phyloP scores from a whole-genome alignment of 2,888 invertebrate species.

The Cephus nigrinus region DNA sequence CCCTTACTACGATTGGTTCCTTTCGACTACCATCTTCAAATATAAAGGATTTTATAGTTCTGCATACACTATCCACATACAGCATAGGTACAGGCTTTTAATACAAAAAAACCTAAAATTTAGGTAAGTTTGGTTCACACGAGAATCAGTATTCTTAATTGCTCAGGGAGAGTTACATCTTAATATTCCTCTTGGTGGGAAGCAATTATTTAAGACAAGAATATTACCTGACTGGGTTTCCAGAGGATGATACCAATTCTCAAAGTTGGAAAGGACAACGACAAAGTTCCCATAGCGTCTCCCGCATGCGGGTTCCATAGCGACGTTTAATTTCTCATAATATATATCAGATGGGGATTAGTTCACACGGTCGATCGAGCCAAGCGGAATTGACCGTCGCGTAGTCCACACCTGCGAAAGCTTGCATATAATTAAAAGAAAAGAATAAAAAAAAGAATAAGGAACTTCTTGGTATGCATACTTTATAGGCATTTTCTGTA shows the following conservation, averaged over 20 bases:
- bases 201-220: not conserved
- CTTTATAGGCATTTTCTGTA: conserved; percentile 29
- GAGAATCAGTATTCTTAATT: not conserved
- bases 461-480: conserved; percentile 38
- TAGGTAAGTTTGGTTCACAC: not conserved
- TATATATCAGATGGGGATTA: conserved; percentile 15
- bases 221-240: not conserved
- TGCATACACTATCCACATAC: not conserved
- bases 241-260: not conserved
- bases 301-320: conserved; percentile 26
- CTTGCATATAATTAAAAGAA: conserved; percentile 44
- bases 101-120: not conserved
- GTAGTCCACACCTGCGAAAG: conserved; percentile 46
- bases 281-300: not conserved
- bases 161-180: not conserved
- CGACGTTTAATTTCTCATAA: conserved; percentile 12
- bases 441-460: not conserved
- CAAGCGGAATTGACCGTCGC: conserved; percentile 21
- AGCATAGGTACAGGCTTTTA: not conserved
- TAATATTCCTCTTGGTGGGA: not conserved
- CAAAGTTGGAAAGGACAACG: not conserved
- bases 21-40: not conserved
- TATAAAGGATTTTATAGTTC: not conserved
- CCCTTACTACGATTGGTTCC: not conserved
- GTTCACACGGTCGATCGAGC: conserved; percentile 50